phyloP scores from a whole-genome alignment of 2,113 vertebrate genomes.

The Meriones unguiculatus region DNA sequence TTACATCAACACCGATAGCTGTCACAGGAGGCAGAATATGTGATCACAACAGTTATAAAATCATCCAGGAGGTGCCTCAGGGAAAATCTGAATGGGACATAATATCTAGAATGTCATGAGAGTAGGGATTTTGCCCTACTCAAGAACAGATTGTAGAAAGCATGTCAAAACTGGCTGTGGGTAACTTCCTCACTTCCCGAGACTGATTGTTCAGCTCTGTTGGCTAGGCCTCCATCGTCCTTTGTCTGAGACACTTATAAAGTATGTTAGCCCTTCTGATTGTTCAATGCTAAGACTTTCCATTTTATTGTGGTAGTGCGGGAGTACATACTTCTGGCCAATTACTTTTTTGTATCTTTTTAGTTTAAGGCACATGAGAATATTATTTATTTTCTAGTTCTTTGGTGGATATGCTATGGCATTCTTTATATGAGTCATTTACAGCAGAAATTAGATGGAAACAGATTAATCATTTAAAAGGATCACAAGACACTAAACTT shows the following conservation, averaged over 20 bases:
- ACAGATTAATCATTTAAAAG: not conserved
- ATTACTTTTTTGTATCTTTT: not conserved
- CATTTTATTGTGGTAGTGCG: not conserved
- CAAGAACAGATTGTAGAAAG: not conserved
- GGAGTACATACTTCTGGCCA: not conserved
- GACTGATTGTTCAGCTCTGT: not conserved
- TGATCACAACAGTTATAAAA: not conserved
- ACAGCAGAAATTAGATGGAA: not conserved
- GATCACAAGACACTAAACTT: not conserved
- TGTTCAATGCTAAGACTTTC: not conserved
- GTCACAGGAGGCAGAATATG: not conserved
- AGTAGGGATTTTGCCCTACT: not conserved
- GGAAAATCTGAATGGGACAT: not conserved
- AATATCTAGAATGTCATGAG: not conserved
- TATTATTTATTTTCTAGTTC: constrained; percentile 13
- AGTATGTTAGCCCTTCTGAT: not conserved
- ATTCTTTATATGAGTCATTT: not conserved
- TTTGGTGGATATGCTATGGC: not conserved
- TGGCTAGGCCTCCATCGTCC: too few species aligned
- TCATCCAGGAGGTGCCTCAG: not conserved
- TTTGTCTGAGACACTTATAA: not conserved
- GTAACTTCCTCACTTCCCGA: not conserved
- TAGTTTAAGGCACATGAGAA: not conserved
- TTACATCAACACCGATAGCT: constrained; percentile 8
- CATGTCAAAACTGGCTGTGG: not conserved